Conservation (phyloP, 2,113 vertebrate genomes). For the Pogonocichla stellata region DNA sequence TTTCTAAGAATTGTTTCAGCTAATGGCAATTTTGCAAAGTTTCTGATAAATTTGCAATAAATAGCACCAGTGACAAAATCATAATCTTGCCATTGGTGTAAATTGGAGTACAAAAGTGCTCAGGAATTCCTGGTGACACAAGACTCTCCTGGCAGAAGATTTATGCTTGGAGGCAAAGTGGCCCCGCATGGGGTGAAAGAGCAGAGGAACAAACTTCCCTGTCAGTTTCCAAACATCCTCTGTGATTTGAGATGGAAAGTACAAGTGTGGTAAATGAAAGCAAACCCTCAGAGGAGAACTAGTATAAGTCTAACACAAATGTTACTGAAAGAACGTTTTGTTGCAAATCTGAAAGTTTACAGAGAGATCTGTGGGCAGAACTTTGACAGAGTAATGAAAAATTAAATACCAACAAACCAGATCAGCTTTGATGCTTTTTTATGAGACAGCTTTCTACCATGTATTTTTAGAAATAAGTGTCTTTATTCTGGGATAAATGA, state of each 20-base stretch:
- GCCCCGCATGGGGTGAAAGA: rapidly evolving
- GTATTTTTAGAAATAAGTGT: constrained; percentile 50
- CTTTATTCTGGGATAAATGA: constrained; percentile 24
- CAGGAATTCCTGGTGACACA: background rate
- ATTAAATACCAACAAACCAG: constrained; percentile 40
- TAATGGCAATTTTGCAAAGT: background rate
- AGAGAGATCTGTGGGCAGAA: constrained; percentile 8
- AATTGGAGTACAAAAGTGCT: background rate
- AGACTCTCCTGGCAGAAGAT: background rate
- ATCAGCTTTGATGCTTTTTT: constrained; percentile 36
- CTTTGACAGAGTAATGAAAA: constrained; percentile 41
- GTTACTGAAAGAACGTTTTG: background rate
- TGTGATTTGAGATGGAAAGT: background rate
- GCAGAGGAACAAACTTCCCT: background rate
- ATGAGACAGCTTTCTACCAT: background rate
- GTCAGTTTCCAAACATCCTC: background rate
- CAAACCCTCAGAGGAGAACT: background rate
- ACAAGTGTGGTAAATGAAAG: constrained; percentile 1
- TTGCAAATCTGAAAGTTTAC: background rate
- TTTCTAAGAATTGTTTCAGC: background rate
- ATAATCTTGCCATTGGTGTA: background rate
- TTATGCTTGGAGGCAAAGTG: background rate
- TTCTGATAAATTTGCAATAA: background rate
- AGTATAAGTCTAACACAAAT: background rate
- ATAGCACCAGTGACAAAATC: background rate